These are phyloP conservation scores for Cetonia aurata DNA, from an alignment of 2,888 invertebrate species.

Conservation along the genomic window DNA sequence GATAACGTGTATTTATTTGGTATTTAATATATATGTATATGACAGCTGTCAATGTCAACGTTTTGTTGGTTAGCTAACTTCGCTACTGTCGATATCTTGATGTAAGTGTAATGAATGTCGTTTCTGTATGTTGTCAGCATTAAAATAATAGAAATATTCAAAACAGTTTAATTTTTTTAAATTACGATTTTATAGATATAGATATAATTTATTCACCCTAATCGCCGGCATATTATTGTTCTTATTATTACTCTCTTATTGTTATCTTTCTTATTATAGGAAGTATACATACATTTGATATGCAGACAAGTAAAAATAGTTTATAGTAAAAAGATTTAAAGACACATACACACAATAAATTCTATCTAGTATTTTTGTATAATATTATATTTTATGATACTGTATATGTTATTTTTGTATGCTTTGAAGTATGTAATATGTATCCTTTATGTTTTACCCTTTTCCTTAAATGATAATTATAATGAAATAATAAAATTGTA, in stretches of 20 bases:
- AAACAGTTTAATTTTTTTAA: too few species aligned
- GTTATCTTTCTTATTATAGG: neutral
- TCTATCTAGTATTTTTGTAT: constrained; percentile 12
- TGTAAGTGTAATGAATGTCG: too few species aligned
- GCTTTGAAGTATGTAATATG: constrained; percentile 22
- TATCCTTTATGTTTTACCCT: constrained; percentile 17
- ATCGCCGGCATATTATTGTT: neutral
- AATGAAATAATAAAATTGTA: constrained; percentile 21
- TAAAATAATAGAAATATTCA: too few species aligned
- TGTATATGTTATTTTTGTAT: constrained; percentile 25
- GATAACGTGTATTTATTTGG: too few species aligned
- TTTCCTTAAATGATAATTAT: neutral
- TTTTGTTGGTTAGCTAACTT: too few species aligned
- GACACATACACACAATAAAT: constrained; percentile 2
- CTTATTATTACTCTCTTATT: neutral
- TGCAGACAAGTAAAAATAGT: constrained; percentile 3
- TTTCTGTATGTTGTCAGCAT: too few species aligned
- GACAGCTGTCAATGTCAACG: too few species aligned
- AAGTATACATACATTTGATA: constrained; percentile 2
- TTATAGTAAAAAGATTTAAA: constrained; percentile 2
- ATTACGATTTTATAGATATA: neutral
- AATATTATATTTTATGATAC: constrained; percentile 15
- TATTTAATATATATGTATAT: too few species aligned
- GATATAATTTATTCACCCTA: constrained; percentile 1
- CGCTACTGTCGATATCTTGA: too few species aligned